phyloP scores from a whole-genome alignment of 2,797 vertebrate genomes.

The Hipposideros larvatus region DNA sequence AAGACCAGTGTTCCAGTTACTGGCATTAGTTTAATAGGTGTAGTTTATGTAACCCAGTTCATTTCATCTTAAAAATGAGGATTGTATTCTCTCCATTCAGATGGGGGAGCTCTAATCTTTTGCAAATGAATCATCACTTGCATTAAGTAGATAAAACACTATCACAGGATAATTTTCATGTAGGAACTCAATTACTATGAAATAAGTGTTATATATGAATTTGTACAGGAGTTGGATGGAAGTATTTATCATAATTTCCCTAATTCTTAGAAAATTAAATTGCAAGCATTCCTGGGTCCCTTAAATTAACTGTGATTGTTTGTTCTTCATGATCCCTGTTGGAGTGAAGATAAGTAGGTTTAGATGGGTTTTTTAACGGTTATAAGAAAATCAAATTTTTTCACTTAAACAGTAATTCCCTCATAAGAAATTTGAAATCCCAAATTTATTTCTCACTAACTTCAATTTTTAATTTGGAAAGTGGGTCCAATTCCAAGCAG shows the following conservation, averaged over 20 bases:
- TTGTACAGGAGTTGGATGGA: not conserved
- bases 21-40: not conserved
- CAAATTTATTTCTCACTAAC: not conserved
- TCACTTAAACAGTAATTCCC: not conserved
- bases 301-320: not conserved
- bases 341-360: not conserved
- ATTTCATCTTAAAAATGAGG: constrained; percentile 8
- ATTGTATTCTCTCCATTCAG: not conserved
- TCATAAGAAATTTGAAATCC: not conserved
- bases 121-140: not conserved
- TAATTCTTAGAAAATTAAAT: constrained; percentile 44
- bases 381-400: constrained; percentile 29
- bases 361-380: not conserved
- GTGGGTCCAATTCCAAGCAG: not conserved
- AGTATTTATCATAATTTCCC: not conserved
- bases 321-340: not conserved
- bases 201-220: not conserved
- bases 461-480: constrained; percentile 25
- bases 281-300: not conserved
- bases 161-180: not conserved
- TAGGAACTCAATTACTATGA: not conserved
- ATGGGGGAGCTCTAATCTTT: not conserved
- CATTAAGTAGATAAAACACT: not conserved
- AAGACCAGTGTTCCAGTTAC: not conserved
- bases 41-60: not conserved